Percentiles rank a stretch among this genome's conserved stretches.
Conservation (phyloP, 2,888 invertebrate species). For the Sarcophaga caerulescens region DNA sequence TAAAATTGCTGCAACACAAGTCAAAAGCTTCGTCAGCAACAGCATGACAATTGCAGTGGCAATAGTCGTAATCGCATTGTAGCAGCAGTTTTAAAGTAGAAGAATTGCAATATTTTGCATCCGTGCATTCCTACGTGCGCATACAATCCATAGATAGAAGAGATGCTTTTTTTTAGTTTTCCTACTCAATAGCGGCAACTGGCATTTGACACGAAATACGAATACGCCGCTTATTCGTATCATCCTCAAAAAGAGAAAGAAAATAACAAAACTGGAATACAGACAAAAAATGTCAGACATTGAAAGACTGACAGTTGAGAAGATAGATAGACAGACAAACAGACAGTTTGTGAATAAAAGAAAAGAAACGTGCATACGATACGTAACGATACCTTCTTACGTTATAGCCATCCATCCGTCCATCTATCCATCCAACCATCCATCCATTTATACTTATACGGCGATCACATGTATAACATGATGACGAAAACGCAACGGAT, state of each 20-base stretch:
- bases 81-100: slow-evolving; percentile 34
- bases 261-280: slow-evolving; percentile 30
- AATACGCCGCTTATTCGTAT: slow-evolving; percentile 63
- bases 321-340: slow-evolving; percentile 65
- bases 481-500: slow-evolving; percentile 52
- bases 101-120: slow-evolving; percentile 62
- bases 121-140: slow-evolving; percentile 66
- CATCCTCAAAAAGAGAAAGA: slow-evolving; percentile 48
- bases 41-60: background rate
- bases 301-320: slow-evolving; percentile 65
- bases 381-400: slow-evolving; percentile 46
- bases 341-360: slow-evolving; percentile 17
- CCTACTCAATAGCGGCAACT: slow-evolving; percentile 61
- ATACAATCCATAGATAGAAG: slow-evolving; percentile 37
- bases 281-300: slow-evolving; percentile 61
- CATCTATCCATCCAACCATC: background rate
- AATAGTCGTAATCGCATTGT: background rate
- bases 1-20: slow-evolving; percentile 19
- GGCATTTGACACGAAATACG: slow-evolving; percentile 69
- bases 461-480: slow-evolving; percentile 39
- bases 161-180: slow-evolving; percentile 3
- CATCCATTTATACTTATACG: background rate
- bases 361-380: slow-evolving; percentile 51
- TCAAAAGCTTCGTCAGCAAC: slow-evolving; percentile 8
- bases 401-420: background rate